Base-by-base conservation (phyloP, 1,140 invertebrate genomes). In the Drosophila pachea region DNA sequence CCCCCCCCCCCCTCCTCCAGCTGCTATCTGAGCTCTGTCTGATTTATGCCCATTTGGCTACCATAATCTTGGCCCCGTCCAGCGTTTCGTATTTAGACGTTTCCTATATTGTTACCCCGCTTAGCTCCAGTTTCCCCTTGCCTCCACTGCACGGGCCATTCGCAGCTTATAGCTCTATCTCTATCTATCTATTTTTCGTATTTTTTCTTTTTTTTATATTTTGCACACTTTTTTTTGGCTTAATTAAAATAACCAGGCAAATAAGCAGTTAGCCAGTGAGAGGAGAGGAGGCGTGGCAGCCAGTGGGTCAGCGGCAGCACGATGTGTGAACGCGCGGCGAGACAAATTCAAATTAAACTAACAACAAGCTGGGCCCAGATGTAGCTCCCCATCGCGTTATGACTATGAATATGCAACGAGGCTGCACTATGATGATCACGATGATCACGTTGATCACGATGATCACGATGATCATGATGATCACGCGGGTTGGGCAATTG, bases 171-270 rank as follows among this genome's bases (percentile, higher is more conserved):
- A n/a, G n/a, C n/a, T n/a, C n/a, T n/a, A n/a, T n/a, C n/a, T n/a
- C n/a, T n/a, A n/a, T n/a, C n/a, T n/a, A n/a, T n/a, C n/a, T n/a
- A n/a, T n/a, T n/a, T n/a, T n/a, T n/a, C n/a, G n/a, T n/a, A n/a
- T n/a, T n/a, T n/a, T n/a, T n/a, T n/a, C n/a, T n/a, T n/a, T n/a
- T n/a, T n/a, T n/a, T 38, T 72, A 40, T 47, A 31, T 78, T 78
- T 61, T 78, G 67, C 67, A 52, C 61, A 69, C 53, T 69, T 65
- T 36, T 65, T 70, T 73, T 74, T 35, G 73, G 78, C 54, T 76
- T 81, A 81, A 81, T 81, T 81, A 81, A 81, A 81, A 79, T 83
- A 72, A 74, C 55, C 49, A 83, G 74, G 71, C 72, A 81, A 83
- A 78, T 83, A 70, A 83, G 78, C 74, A 68, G 78, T 83, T 78